A percentile compares a stretch with the other conserved stretches of the same genome.
Evolutionary conservation across 2,797 vertebrate species (phyloP).

Genomic region (Gobionotothen gibberifrons): DNA sequence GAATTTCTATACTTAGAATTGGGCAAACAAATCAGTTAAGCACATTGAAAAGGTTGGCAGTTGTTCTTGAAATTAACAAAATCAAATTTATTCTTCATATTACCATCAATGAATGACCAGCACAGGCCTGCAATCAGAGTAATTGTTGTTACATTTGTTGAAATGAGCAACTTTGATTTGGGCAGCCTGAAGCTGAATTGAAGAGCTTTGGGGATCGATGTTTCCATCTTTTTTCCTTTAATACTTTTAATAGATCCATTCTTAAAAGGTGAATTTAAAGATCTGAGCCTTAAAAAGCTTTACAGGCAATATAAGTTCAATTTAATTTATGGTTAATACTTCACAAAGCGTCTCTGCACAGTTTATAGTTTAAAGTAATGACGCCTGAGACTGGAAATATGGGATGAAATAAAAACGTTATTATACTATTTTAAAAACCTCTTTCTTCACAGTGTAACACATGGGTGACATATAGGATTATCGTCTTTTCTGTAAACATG

Average conservation of each 20-base stretch:
- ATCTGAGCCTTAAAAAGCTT: constrained; percentile 10
- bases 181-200: constrained; percentile 1
- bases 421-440: neutral
- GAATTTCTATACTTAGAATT: neutral
- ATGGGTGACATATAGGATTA: constrained; percentile 5
- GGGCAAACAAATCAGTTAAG: neutral
- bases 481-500: neutral
- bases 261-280: constrained; percentile 9
- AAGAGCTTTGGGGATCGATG: constrained; percentile 14
- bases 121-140: constrained; percentile 28
- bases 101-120: constrained; percentile 37
- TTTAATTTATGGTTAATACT: constrained; percentile 31
- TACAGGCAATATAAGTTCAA: neutral
- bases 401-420: constrained; percentile 27
- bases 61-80: constrained; percentile 47
- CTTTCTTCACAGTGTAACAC: constrained; percentile 1
- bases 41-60: constrained; percentile 14
- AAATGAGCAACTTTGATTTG: constrained; percentile 52
- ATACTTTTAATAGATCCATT: constrained; percentile 12
- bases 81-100: constrained; percentile 29
- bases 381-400: constrained; percentile 28
- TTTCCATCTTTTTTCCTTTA: neutral
- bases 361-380: constrained; percentile 23
- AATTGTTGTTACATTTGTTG: neutral
- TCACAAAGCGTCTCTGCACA: constrained; percentile 6